Percentiles rank a stretch among this genome's conserved stretches.
phyloP scores from a whole-genome alignment of 2,113 vertebrate species.

The Chaenocephalus aceratus region DNA sequence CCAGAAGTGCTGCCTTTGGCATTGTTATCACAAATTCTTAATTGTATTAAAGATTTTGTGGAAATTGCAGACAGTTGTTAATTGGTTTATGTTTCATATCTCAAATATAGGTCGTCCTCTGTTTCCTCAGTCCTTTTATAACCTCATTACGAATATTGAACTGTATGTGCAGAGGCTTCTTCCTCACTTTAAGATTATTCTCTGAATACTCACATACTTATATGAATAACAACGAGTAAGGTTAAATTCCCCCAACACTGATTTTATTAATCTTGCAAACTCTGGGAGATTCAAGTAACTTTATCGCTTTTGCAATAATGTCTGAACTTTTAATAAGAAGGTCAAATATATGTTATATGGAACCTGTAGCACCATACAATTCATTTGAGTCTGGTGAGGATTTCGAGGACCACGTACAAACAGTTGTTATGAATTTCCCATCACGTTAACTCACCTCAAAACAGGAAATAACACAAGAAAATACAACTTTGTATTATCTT shows the following conservation, averaged over 20 bases:
- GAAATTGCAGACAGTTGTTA: slow-evolving; percentile 59
- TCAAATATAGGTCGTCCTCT: slow-evolving; percentile 30
- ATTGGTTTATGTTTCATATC: slow-evolving; percentile 65
- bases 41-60: slow-evolving; percentile 61
- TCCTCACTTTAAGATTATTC: not conserved
- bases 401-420: not conserved
- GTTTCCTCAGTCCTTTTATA: slow-evolving; percentile 4
- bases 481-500: too few species aligned
- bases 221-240: too few species aligned
- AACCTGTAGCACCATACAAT: not conserved
- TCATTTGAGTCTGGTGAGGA: too few species aligned
- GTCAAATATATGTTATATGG: not conserved
- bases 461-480: not conserved
- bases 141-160: slow-evolving; percentile 16
- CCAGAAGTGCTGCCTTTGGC: slow-evolving; percentile 35
- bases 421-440: not conserved
- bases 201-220: too few species aligned
- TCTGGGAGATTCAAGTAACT: not conserved
- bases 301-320: not conserved
- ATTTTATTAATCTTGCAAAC: not conserved
- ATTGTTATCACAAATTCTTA: slow-evolving; percentile 50
- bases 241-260: too few species aligned
- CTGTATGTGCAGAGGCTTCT: not conserved
- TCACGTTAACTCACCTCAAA: not conserved
- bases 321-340: not conserved